These are phyloP conservation scores for Allolobophora icterica DNA, from an alignment of 2,888 invertebrate species.

Conservation along the genomic window DNA sequence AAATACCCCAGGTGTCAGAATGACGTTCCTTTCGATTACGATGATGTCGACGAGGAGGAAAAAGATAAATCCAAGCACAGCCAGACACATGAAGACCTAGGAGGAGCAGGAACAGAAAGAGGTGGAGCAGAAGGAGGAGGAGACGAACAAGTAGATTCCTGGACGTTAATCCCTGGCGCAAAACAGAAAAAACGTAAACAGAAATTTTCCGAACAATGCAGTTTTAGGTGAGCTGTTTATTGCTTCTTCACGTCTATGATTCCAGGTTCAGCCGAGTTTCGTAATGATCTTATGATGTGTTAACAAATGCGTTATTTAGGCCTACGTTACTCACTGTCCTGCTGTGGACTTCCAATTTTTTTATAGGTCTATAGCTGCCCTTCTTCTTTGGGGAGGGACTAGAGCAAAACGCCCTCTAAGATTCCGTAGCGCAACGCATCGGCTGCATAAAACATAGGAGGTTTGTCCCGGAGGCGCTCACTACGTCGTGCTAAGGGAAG, in stretches of 20 bases:
- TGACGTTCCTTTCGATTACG: neutral
- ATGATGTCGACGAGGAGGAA: neutral
- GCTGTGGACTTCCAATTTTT: too few relatives aligned
- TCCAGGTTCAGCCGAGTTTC: too few relatives aligned
- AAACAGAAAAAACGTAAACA: neutral
- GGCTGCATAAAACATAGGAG: too few relatives aligned
- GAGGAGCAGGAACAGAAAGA: neutral
- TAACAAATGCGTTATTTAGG: neutral
- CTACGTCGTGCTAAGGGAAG: too few relatives aligned
- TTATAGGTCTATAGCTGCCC: too few relatives aligned
- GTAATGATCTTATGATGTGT: too few relatives aligned
- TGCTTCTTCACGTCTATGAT: too few relatives aligned
- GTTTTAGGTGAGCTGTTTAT: neutral
- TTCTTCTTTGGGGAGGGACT: too few relatives aligned
- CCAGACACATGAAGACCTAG: neutral
- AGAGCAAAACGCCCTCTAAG: too few relatives aligned
- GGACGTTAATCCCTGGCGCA: neutral
- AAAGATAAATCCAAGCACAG: neutral
- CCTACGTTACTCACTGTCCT: too few relatives aligned
- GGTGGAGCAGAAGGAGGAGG: neutral
- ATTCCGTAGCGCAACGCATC: too few relatives aligned
- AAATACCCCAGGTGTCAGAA: neutral
- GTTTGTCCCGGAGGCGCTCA: too few relatives aligned
- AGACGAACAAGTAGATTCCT: neutral
- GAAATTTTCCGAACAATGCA: neutral